phyloP scores from a whole-genome alignment of 2,797 vertebrate genomes.

The Podargus strigoides region DNA sequence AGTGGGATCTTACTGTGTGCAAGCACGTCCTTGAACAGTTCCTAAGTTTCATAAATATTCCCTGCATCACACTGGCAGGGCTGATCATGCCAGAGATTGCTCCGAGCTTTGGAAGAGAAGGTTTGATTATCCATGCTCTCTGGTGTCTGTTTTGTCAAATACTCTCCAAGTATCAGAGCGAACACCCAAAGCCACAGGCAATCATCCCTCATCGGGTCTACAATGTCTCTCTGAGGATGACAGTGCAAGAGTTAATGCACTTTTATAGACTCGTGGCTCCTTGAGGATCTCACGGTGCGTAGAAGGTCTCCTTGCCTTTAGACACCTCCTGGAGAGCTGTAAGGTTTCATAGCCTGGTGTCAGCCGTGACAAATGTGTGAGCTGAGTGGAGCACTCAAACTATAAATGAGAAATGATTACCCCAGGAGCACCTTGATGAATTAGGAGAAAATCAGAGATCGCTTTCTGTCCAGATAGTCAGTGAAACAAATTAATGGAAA shows the following conservation, averaged over 20 bases:
- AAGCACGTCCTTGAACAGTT: background rate
- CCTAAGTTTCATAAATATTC: background rate
- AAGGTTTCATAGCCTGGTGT: background rate
- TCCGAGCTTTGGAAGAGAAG: background rate
- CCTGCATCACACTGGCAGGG: background rate
- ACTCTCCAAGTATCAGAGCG: too few species aligned
- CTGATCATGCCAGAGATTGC: background rate
- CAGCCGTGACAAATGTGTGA: background rate
- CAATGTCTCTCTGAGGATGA: background rate
- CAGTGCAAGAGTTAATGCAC: background rate
- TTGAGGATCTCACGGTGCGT: background rate
- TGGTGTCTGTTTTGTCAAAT: background rate
- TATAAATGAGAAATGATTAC: background rate
- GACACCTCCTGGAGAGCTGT: background rate
- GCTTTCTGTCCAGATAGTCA: background rate
- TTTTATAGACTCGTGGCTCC: background rate
- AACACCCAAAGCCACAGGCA: background rate
- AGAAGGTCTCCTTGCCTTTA: background rate
- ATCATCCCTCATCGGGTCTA: background rate
- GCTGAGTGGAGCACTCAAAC: background rate
- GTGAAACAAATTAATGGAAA: slow-evolving; percentile 24
- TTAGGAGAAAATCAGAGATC: background rate
- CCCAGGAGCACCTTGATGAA: background rate
- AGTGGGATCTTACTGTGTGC: background rate
- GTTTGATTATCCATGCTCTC: background rate